Evolutionary conservation across 2,888 invertebrate genomes (phyloP).

Genomic region (Ceriagrion tenellum): DNA sequence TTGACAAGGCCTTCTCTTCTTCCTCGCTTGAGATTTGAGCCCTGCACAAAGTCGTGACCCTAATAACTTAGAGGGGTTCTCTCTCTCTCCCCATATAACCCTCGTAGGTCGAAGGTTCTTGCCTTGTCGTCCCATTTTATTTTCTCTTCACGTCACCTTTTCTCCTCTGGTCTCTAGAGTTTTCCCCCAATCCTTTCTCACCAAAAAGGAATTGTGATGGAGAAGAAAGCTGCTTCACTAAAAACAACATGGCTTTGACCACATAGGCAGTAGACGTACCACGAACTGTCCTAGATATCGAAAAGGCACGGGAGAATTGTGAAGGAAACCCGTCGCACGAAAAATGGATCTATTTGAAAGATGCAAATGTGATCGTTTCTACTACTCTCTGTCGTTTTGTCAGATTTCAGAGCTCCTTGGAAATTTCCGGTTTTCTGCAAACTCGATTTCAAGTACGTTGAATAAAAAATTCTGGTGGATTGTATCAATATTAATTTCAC

Average conservation of each 20-base stretch:
- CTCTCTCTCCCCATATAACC: neutral
- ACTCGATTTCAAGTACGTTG: too few relatives aligned
- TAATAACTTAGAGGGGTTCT: constrained; percentile 5
- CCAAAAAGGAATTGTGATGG: neutral
- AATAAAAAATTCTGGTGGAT: too few relatives aligned
- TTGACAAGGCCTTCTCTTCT: neutral
- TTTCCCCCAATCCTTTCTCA: neutral
- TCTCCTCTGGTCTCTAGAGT: neutral
- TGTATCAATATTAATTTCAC: too few relatives aligned
- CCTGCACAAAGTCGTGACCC: constrained; percentile 36
- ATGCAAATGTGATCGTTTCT: too few relatives aligned
- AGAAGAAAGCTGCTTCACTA: neutral
- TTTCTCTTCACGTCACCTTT: neutral
- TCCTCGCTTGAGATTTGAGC: neutral
- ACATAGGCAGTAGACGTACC: neutral
- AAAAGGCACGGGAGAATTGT: neutral
- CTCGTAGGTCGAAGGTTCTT: constrained; percentile 30
- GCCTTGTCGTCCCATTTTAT: neutral
- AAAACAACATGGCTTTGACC: neutral
- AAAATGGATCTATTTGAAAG: too few relatives aligned
- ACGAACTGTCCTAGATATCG: neutral
- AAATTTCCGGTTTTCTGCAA: too few relatives aligned
- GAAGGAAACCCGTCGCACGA: neutral
- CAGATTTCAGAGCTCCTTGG: too few relatives aligned
- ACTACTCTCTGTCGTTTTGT: too few relatives aligned